Conservation (phyloP, 2,888 invertebrate species). For the Myathropa florea region DNA sequence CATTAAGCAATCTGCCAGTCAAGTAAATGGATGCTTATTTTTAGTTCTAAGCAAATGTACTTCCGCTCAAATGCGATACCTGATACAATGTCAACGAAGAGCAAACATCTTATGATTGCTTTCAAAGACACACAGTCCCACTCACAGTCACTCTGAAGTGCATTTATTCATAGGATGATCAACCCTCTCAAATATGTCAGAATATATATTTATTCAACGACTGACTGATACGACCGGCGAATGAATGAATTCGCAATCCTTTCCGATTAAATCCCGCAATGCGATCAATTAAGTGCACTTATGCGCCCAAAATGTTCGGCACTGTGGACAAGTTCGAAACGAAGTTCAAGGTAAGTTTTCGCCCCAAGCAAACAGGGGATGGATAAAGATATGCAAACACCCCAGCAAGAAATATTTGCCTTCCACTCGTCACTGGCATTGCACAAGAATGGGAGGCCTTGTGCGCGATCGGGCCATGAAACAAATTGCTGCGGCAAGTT, state of each 20-base stretch:
- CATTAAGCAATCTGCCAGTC: too few species aligned
- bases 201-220: neutral
- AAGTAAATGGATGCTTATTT: too few species aligned
- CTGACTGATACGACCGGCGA: neutral
- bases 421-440: neutral
- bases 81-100: neutral
- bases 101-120: neutral
- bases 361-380: neutral
- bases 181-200: too few species aligned
- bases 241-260: neutral
- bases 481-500: neutral
- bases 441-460: neutral
- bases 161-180: neutral
- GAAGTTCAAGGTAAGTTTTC: neutral
- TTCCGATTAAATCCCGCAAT: neutral
- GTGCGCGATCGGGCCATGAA: neutral
- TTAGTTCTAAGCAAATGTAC: neutral
- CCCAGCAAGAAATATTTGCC: neutral
- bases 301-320: neutral
- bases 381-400: neutral
- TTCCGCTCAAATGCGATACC: neutral
- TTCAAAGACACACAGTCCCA: neutral
- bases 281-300: neutral
- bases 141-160: neutral
- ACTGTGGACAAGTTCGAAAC: neutral